Evolutionary conservation across 1,140 invertebrate genomes (phyloP), one percentile per base, ranked within the genome.

Genomic region (Armadillidium nasatum): DNA sequence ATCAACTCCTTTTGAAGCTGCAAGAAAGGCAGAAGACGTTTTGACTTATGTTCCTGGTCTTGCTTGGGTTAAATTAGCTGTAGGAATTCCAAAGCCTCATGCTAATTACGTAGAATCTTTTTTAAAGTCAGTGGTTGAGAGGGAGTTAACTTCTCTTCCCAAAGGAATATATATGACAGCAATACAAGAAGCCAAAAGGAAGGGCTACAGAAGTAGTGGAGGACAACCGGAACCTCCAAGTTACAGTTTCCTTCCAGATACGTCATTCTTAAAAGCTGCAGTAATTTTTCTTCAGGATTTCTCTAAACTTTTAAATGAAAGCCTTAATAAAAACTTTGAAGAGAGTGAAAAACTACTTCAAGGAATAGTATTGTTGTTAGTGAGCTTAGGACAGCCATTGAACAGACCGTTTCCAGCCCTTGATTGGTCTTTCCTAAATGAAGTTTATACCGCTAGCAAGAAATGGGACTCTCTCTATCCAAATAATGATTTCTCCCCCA

Each of bases 401-500:
- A 82, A 85, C 0, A 89, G 88, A 74, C 88, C 88, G 89, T 0
- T 87, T 91, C 76, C 90, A 80, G 85, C 90, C 0, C 78, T 90
- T 15, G 88, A 91, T 81, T 88, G 89, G 87, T 85, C 84, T 78
- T 90, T 91, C 80, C 83, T 91, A 0, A 86, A 88, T 22, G 86
- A 88, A 79, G 85, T 88, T 10, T 68, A 78, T 21, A 74, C 83
- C 88, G 33, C 85, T 88, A 68, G 79, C 87, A 79, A 86, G 83
- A 0, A 81, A 74, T 54, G 71, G 15, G 66, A 67, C 66, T 43
- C 43, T 23, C 45, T 68, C 11, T 67, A 67, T 19, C 73, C 70
- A 7, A 76, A 78, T 22, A 43, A 71, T 72, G 77, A 80, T 46
- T 80, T 76, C 76, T 75, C 72, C 43, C 71, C 83, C 4, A 83